Percentiles rank a stretch among this genome's conserved stretches.
phyloP scores from a whole-genome alignment of 2,113 vertebrate genomes.

The Sprattus sprattus region DNA sequence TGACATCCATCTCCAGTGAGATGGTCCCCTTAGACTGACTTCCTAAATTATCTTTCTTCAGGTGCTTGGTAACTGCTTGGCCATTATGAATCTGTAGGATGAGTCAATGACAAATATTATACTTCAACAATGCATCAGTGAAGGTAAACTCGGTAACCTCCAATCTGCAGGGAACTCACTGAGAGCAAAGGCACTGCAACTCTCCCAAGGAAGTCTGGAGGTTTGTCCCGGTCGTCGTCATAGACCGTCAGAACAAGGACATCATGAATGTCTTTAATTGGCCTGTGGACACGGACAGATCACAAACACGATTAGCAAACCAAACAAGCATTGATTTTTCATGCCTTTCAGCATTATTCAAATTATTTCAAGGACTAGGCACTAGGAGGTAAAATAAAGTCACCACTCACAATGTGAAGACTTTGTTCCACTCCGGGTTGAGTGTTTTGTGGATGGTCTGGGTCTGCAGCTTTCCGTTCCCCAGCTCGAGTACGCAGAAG shows the following conservation, averaged over 20 bases:
- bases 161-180: slow-evolving; percentile 72
- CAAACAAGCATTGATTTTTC: background rate
- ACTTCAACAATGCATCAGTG: background rate
- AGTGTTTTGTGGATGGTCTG: slow-evolving; percentile 88
- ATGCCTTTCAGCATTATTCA: background rate
- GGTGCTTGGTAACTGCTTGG: slow-evolving; percentile 72
- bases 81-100: slow-evolving; percentile 81
- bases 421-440: slow-evolving; percentile 95
- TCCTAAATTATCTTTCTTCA: slow-evolving; percentile 91
- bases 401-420: slow-evolving; percentile 87
- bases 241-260: slow-evolving; percentile 87
- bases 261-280: slow-evolving; percentile 93
- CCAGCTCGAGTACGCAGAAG: slow-evolving; percentile 87
- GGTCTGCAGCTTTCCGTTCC: slow-evolving; percentile 89
- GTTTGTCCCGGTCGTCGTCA: slow-evolving; percentile 93
- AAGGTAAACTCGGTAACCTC: background rate
- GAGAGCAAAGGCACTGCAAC: slow-evolving; percentile 88
- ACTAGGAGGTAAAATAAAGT: background rate
- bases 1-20: slow-evolving; percentile 85
- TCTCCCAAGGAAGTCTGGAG: slow-evolving; percentile 89
- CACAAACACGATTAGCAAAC: background rate
- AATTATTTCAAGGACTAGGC: background rate
- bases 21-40: slow-evolving; percentile 83
- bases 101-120: background rate
- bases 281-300: slow-evolving; percentile 70